phyloP scores from a whole-genome alignment of 2,113 vertebrate species.

The Rhinoderma darwinii region DNA sequence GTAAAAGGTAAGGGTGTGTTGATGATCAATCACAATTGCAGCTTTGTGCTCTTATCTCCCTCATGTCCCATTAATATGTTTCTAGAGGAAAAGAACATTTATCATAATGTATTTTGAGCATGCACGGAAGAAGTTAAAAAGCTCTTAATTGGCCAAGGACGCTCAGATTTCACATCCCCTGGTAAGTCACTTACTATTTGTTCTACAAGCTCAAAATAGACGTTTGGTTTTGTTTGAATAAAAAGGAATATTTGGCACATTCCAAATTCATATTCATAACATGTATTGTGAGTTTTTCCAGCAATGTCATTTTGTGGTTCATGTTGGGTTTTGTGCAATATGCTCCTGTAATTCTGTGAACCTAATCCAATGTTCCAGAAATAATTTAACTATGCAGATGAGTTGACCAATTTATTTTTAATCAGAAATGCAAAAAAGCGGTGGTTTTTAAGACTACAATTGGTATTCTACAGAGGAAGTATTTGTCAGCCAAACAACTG shows the following conservation, averaged over 20 bases:
- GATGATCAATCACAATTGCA: constrained; percentile 46
- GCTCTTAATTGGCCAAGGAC: constrained; percentile 40
- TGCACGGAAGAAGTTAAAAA: constrained; percentile 23
- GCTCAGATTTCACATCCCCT: background rate
- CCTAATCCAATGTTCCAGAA: constrained; percentile 52
- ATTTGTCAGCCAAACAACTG: background rate
- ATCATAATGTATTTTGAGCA: constrained; percentile 48
- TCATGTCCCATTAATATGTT: constrained; percentile 43
- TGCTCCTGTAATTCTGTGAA: constrained; percentile 34
- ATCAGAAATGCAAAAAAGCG: constrained; percentile 17
- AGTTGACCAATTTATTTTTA: constrained; percentile 52
- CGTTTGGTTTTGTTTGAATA: constrained; percentile 15
- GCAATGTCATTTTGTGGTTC: constrained; percentile 21
- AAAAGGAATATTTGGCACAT: constrained; percentile 26
- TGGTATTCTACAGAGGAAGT: constrained; percentile 11
- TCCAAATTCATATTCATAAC: background rate
- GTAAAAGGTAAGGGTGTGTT: constrained; percentile 21
- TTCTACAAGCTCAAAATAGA: constrained; percentile 6
- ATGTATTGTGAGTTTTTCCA: constrained; percentile 27
- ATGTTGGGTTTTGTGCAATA: constrained; percentile 36
- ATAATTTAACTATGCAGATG: constrained; percentile 47
- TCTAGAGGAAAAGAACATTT: constrained; percentile 50
- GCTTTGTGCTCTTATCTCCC: constrained; percentile 34
- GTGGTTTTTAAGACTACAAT: constrained; percentile 18
- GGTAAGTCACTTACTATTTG: constrained; percentile 23